Percentiles rank a stretch among this genome's conserved stretches.
Evolutionary conservation across 23 tunicate genomes (phyloP).

Genomic region (Trididemnum nubilum): DNA sequence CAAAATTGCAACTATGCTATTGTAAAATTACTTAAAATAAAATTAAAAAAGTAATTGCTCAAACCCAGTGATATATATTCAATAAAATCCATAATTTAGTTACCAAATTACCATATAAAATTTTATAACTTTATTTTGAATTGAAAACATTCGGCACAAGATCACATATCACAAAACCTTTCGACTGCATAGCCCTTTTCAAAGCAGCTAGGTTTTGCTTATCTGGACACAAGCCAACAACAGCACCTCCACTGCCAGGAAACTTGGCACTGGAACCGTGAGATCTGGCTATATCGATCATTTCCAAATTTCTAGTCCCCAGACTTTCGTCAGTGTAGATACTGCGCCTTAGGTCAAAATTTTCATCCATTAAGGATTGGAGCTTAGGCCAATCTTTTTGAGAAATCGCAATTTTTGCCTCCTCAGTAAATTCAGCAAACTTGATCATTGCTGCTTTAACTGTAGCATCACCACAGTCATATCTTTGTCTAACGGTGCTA

Average conservation of each 20-base stretch:
- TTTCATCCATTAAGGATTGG: constrained; percentile 57
- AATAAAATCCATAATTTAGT: no score
- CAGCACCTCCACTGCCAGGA: constrained; percentile 97
- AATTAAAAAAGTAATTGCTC: no score
- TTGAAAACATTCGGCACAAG: constrained; percentile 53
- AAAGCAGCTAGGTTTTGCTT: constrained; percentile 7
- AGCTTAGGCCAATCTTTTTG: constrained; percentile 64
- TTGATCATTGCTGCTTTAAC: constrained; percentile 71
- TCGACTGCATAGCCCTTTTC: constrained; percentile 67
- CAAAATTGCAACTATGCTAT: no score
- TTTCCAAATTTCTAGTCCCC: constrained; percentile 64
- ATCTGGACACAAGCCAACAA: constrained; percentile 72
- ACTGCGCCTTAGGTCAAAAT: constrained; percentile 70
- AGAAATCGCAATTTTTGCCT: constrained; percentile 61
- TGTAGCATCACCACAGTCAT: constrained; percentile 60
- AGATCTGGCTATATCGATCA: constrained; percentile 62
- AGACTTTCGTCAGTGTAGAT: constrained; percentile 69
- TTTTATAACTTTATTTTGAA: no score
- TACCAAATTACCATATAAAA: no score
- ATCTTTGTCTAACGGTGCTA: constrained; percentile 66
- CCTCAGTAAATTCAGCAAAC: constrained; percentile 64
- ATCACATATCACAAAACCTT: constrained; percentile 73
- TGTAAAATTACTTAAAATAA: no score
- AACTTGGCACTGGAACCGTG: constrained; percentile 72
- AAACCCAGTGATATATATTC: no score